Evolutionary conservation across 2,888 invertebrate genomes (phyloP), one percentile per base, ranked within the genome.

Genomic region (Ectemnius lituratus): DNA sequence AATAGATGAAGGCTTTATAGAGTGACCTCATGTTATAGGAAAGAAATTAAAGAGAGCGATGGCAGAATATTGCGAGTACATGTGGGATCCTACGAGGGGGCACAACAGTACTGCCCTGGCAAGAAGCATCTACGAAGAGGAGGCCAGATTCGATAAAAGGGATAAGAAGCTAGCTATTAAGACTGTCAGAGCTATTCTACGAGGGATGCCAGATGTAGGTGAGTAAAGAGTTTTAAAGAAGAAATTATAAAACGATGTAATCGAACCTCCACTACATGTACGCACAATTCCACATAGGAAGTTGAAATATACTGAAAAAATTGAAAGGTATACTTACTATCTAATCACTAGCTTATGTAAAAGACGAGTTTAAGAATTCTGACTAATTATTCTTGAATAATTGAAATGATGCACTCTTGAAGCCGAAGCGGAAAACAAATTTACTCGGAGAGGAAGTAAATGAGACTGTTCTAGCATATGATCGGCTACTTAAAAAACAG

Each of bases 61-160:
- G 90, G 85, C 90, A 8, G 90, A 90, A 72, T 90, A 90, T 64
- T 90, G 90, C 66, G 90, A 90, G 70, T 90, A 90, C 77, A 86
- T 90, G 88, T 90, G 89, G 89, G 87, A 90, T 65, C 84, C 90
- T 5, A 82, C 85, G 0, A 82, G 88, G 13, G 86, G 84, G 52
- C 87, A 86, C 47, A 67, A 79, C 13, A 83, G 76, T 45, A 71
- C 82, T 5, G 75, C 85, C 0, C 70, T 88, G 14, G 85, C 86
- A 0, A 80, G 85, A n/a, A 89, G 87, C 64, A 85, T 89, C 56
- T 90, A 90, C 67, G 81, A 87, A 14, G 89, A 89, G 11, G 87
- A 88, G 16, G 80, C 81, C 8, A 86, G 84, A 76, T 85, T 88
- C 52, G 87, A 89, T 28, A 85, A 84, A 58, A 83, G 85, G 2